Conservation (phyloP, 2,113 vertebrate species). For the Rhinolophus ferrumequinum region DNA sequence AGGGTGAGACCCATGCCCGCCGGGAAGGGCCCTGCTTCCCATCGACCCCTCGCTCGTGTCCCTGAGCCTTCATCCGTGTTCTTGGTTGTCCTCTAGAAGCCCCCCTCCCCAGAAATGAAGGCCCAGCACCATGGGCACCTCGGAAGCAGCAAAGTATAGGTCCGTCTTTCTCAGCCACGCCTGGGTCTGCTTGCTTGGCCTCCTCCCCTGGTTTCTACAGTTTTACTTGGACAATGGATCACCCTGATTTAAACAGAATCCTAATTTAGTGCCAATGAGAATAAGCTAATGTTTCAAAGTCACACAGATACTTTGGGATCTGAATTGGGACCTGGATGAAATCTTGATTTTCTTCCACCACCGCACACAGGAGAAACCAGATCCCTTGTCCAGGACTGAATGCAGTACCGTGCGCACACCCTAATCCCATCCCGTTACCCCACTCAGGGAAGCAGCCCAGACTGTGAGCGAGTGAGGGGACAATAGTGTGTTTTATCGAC, state of each 20-base stretch:
- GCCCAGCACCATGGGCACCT: rapidly evolving
- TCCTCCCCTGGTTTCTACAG: neutral
- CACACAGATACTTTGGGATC: neutral
- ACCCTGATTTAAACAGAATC: neutral
- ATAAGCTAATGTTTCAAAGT: neutral
- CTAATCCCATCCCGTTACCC: rapidly evolving
- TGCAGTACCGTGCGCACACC: too few relatives aligned
- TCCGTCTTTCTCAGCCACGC: neutral
- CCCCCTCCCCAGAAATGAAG: neutral
- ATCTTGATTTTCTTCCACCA: neutral
- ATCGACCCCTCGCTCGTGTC: rapidly evolving
- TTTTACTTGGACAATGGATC: neutral
- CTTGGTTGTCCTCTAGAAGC: rapidly evolving
- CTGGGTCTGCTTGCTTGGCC: neutral
- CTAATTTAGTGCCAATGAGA: neutral
- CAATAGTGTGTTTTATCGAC: neutral
- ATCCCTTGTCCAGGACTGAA: neutral
- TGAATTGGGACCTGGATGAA: neutral
- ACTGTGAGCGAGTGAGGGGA: neutral
- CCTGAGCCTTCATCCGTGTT: rapidly evolving
- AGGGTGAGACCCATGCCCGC: rapidly evolving
- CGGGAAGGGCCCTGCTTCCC: neutral
- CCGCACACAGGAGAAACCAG: neutral
- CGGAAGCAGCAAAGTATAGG: neutral
- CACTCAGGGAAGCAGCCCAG: neutral